Base-by-base conservation (phyloP, 2,797 vertebrate genomes). In the Darevskia nairensis region DNA sequence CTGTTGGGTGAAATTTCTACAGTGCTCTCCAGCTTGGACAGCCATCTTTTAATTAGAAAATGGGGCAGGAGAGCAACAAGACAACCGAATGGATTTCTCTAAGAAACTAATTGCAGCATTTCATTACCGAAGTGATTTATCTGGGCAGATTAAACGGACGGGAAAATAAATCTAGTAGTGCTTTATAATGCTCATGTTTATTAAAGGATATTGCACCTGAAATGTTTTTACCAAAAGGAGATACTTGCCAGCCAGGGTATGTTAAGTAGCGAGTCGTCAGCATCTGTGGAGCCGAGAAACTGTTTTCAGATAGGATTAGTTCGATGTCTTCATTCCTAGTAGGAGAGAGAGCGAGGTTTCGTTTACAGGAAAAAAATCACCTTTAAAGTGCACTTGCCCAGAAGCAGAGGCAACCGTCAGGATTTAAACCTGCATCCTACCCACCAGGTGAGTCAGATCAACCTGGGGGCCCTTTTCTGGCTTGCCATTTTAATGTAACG, bases 161-260 rank as follows among this genome's bases (percentile, higher is more conserved):
- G 50, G 46, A 41, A 86, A 93, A 92, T 86, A 72, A 85, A 91
- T 78, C 85, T 72, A 91, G 80, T 8, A 68, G 88, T 86, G 85
- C 66, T 41, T 93, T 72, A 79, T 89, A 85, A 89, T 87, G 82
- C 88, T 86, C 88, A n/a, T 68, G 75, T 91, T 92, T 91, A 93
- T 91, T 89, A 91, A 89, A 92, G 89, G 77, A 89, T 25, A 86
- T 19, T 88, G 69, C 77, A 90, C 77, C 68, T 89, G 46, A 88
- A 61, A 85, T 80, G 80, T 95, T 90, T 55, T 95, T 88, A 93
- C 59, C 80, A 92, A 85, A 44, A 4, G 13, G 87, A 91, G 92
- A 96, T 96, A 95, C 98, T 98, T 97, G 98, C 99, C 98, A 99
- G 97, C 99, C 98, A 88, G 98, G 98, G 94, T 98, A 99, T 94